These are phyloP conservation scores for Myocastor coypus DNA, from an alignment of 2,113 vertebrate genomes.

Conservation along the genomic window DNA sequence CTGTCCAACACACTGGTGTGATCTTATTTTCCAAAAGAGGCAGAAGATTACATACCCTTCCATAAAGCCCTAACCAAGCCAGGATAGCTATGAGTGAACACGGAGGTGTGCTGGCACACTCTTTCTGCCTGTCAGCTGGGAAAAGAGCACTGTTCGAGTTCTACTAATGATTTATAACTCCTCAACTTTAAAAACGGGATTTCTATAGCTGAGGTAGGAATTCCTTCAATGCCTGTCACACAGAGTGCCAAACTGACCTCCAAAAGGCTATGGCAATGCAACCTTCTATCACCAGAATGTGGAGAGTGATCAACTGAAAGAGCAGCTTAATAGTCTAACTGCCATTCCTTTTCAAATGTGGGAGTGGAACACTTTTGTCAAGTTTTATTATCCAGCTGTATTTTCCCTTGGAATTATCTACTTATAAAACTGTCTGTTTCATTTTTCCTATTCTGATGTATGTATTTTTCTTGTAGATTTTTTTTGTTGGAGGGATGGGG, in stretches of 20 bases:
- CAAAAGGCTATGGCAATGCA: neutral
- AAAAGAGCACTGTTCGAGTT: neutral
- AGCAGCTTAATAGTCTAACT: neutral
- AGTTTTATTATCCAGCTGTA: conserved; percentile 9
- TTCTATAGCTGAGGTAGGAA: conserved; percentile 3
- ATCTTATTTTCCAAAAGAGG: conserved; percentile 45
- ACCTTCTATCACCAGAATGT: neutral
- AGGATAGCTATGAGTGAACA: neutral
- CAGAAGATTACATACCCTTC: neutral
- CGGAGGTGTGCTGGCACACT: neutral
- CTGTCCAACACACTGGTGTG: neutral
- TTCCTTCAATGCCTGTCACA: neutral
- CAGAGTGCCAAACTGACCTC: neutral
- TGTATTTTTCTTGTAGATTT: neutral
- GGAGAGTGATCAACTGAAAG: conserved; percentile 28
- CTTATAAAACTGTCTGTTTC: neutral
- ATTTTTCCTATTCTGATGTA: neutral
- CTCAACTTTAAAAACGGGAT: neutral
- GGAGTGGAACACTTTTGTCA: neutral
- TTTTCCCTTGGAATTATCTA: neutral
- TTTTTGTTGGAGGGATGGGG: too few species aligned
- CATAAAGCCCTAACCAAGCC: conserved; percentile 14
- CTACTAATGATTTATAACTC: conserved; percentile 30
- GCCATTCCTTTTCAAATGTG: conserved; percentile 35
- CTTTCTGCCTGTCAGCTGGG: neutral